These are phyloP conservation scores for Lucilia cuprina DNA, from an alignment of 1,140 invertebrate genomes.

Conservation along the genomic window DNA sequence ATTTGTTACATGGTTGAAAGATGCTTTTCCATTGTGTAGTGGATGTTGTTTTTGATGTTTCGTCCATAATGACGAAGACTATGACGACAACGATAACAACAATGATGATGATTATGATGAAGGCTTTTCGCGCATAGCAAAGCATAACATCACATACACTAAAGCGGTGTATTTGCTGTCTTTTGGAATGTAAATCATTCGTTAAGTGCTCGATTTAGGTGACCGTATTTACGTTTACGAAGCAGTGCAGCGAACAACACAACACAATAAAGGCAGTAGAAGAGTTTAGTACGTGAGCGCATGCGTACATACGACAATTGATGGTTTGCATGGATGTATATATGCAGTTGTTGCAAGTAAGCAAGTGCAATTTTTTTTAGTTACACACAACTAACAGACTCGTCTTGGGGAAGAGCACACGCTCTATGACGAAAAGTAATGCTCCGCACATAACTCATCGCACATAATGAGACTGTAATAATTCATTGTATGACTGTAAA, in stretches of 20 bases:
- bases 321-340: neutral
- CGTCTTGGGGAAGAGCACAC: neutral
- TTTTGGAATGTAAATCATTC: constrained; percentile 63
- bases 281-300: neutral
- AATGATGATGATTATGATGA: constrained; percentile 38
- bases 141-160: constrained; percentile 60
- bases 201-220: constrained; percentile 63
- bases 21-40: constrained; percentile 36
- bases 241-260: neutral
- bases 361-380: neutral
- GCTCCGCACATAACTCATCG: constrained; percentile 62
- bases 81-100: constrained; percentile 19
- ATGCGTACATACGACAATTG: neutral
- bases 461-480: constrained; percentile 63
- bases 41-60: constrained; percentile 28
- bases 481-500: constrained; percentile 48
- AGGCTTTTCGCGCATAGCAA: constrained; percentile 39
- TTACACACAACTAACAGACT: too few relatives aligned
- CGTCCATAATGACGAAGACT: neutral
- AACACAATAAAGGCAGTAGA: neutral
- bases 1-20: neutral
- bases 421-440: constrained; percentile 52
- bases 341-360: neutral
- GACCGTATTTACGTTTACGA: constrained; percentile 44
- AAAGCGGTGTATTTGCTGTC: constrained; percentile 62